A percentile compares a stretch with the other conserved stretches of the same genome.
Conservation (phyloP, 2,888 invertebrate genomes). For the Synergus laeviventris region DNA sequence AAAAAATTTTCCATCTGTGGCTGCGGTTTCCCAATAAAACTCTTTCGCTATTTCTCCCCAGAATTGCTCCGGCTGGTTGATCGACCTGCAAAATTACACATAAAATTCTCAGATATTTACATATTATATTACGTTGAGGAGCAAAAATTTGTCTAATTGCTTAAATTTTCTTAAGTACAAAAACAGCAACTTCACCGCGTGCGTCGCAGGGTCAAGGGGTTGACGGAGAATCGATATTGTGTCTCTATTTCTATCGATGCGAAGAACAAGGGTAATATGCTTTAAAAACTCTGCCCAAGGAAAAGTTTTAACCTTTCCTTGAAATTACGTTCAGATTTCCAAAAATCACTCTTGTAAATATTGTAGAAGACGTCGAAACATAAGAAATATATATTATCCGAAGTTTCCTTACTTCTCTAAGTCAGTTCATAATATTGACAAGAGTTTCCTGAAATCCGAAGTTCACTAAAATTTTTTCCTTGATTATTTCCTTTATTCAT, state of each 20-base stretch:
- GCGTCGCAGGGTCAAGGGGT: background rate
- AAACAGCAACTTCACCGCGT: constrained; percentile 6
- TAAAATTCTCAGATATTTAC: too few relatives aligned
- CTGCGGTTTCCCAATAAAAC: constrained; percentile 93
- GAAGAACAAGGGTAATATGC: background rate
- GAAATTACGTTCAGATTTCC: background rate
- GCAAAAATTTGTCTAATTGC: background rate
- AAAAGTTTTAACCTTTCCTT: background rate
- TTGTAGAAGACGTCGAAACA: too few relatives aligned
- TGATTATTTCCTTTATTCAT: too few relatives aligned
- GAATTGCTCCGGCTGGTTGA: constrained; percentile 92
- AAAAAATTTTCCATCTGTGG: constrained; percentile 86
- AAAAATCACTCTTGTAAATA: background rate
- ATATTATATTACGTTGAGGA: constrained; percentile 34
- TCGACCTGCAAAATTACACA: constrained; percentile 77
- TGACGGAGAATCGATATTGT: constrained; percentile 60
- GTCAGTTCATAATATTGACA: too few relatives aligned
- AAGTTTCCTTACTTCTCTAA: too few relatives aligned
- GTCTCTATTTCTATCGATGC: constrained; percentile 59
- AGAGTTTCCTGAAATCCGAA: too few relatives aligned
- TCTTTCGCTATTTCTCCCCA: constrained; percentile 96
- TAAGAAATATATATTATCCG: too few relatives aligned
- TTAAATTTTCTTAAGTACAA: background rate
- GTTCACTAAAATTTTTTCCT: too few relatives aligned
- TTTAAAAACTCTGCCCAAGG: background rate